A percentile compares a stretch with the other conserved stretches of the same genome.
Conservation (phyloP, 2,113 vertebrate species). For the Scolopax mira region DNA sequence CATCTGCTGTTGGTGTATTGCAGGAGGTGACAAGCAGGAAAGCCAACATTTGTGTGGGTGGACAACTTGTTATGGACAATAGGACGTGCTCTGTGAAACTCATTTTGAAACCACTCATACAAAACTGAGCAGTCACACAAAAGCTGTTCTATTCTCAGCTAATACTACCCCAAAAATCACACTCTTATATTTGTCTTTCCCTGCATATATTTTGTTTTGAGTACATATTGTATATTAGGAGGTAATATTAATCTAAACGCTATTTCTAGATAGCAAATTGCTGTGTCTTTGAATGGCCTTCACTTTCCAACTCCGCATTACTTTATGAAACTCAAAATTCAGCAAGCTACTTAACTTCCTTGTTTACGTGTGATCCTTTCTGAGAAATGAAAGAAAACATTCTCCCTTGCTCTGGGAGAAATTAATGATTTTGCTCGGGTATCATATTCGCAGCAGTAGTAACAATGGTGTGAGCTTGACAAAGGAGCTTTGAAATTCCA, state of each 20-base stretch:
- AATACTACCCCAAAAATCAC: not conserved
- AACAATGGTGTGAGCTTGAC: not conserved
- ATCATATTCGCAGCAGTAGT: not conserved
- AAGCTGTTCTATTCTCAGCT: not conserved
- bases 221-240: not conserved
- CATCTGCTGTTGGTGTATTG: not conserved
- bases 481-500: not conserved
- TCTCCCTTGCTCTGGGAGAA: not conserved
- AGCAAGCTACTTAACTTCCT: not conserved
- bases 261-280: not conserved
- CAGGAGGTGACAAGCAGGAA: not conserved
- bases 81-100: not conserved
- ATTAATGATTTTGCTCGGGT: not conserved
- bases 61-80: not conserved
- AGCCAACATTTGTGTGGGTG: not conserved
- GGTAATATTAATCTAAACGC: not conserved
- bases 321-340: not conserved
- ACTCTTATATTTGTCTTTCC: not conserved
- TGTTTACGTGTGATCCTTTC: not conserved
- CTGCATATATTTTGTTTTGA: not conserved
- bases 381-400: conserved; percentile 38
- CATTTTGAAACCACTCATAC: not conserved
- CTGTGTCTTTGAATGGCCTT: not conserved
- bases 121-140: not conserved
- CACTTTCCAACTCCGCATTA: not conserved